phyloP scores from a whole-genome alignment of 2,888 invertebrate genomes.

The Stramonita haemastoma region DNA sequence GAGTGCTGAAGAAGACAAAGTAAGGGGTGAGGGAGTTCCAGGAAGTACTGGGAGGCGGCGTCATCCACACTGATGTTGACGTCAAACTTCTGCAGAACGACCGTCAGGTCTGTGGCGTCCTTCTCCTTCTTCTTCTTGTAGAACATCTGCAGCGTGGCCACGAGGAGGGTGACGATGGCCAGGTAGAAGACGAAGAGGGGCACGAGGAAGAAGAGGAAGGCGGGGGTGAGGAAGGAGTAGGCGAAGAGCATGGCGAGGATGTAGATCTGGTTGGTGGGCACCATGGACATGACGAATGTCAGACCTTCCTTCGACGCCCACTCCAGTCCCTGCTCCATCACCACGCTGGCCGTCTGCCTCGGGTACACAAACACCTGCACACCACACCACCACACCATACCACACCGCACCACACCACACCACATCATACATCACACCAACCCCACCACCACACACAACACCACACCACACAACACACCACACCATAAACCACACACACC shows the following conservation, averaged over 20 bases:
- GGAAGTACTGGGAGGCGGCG: slow-evolving; percentile 88
- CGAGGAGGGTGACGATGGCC: slow-evolving; percentile 86
- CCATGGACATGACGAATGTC: slow-evolving; percentile 66
- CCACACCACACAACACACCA: too few relatives aligned
- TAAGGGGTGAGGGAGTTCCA: slow-evolving; percentile 90
- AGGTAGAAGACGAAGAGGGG: slow-evolving; percentile 87
- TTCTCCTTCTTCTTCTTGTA: slow-evolving; percentile 87
- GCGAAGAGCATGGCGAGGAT: slow-evolving; percentile 83
- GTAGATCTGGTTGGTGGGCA: slow-evolving; percentile 81
- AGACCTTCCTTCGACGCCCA: slow-evolving; percentile 72
- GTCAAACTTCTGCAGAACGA: slow-evolving; percentile 88
- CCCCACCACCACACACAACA: too few relatives aligned
- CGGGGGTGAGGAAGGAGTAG: slow-evolving; percentile 85
- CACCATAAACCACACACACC: too few relatives aligned
- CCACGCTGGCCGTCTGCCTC: slow-evolving; percentile 60
- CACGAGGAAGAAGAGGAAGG: slow-evolving; percentile 84
- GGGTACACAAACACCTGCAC: slow-evolving; percentile 69
- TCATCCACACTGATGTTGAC: slow-evolving; percentile 85
- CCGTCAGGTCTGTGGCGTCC: slow-evolving; percentile 90
- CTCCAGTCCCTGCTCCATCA: slow-evolving; percentile 68
- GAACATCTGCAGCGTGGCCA: slow-evolving; percentile 90
- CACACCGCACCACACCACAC: too few relatives aligned
- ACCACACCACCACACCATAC: too few relatives aligned
- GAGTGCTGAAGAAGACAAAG: slow-evolving; percentile 86
- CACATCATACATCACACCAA: too few relatives aligned